phyloP scores from a whole-genome alignment of 2,888 invertebrate species.

The Mamestra brassicae region DNA sequence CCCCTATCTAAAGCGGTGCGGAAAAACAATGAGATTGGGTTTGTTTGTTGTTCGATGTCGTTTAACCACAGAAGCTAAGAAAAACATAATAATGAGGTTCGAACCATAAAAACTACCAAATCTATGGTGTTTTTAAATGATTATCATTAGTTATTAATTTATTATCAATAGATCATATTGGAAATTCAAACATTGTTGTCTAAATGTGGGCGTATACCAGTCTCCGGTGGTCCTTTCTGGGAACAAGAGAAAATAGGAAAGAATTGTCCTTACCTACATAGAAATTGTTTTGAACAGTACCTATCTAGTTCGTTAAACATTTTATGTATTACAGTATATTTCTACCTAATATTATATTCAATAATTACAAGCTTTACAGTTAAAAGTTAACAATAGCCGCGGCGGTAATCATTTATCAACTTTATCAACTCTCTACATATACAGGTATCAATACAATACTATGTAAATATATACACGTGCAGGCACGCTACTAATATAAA shows the following conservation, averaged over 20 bases:
- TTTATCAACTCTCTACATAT: slow-evolving; percentile 25
- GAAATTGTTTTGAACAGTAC: background rate
- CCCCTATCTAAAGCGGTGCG: background rate
- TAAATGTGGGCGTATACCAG: background rate
- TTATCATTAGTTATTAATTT: background rate
- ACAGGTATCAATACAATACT: slow-evolving; percentile 24
- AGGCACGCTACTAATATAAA: slow-evolving; percentile 34
- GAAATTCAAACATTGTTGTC: background rate
- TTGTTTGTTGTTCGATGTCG: slow-evolving; percentile 2
- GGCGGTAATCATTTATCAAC: slow-evolving; percentile 8
- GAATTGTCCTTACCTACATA: background rate
- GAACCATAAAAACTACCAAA: background rate
- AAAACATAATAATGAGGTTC: background rate
- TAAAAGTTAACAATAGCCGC: slow-evolving; percentile 2
- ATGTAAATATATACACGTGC: slow-evolving; percentile 26
- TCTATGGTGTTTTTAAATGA: background rate
- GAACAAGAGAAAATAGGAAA: background rate
- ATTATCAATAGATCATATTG: background rate
- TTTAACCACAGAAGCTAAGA: too few relatives aligned
- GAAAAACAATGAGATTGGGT: background rate
- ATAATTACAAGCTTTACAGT: slow-evolving; percentile 1
- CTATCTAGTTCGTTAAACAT: background rate
- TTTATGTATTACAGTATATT: background rate
- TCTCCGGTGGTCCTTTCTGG: background rate
- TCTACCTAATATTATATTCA: background rate